Evolutionary conservation across 2,797 vertebrate genomes (phyloP).

Genomic region (Florisuga fusca): DNA sequence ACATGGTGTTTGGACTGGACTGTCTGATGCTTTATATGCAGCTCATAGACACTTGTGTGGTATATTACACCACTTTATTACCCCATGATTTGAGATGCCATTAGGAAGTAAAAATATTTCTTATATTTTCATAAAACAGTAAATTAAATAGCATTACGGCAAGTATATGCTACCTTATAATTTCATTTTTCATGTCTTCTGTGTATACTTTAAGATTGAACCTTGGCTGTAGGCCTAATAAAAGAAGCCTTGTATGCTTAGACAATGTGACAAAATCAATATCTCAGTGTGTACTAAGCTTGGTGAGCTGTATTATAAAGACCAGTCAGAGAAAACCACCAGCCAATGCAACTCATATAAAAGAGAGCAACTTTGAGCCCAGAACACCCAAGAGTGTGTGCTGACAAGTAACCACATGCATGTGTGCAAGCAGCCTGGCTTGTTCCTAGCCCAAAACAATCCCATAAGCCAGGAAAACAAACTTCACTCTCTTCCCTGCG

Average conservation of each 20-base stretch:
- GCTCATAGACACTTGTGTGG: accelerated
- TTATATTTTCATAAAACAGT: neutral
- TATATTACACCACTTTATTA: neutral
- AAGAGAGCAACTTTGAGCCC: neutral
- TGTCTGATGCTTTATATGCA: neutral
- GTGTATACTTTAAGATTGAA: neutral
- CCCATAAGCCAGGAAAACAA: neutral
- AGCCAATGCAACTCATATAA: neutral
- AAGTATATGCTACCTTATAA: neutral
- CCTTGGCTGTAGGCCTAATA: neutral
- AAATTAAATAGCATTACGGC: neutral
- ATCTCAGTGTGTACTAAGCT: neutral
- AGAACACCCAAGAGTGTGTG: neutral
- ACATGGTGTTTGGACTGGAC: neutral
- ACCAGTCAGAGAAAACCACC: neutral
- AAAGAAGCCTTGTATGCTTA: neutral
- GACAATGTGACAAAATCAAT: neutral
- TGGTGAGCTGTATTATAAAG: neutral
- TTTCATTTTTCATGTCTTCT: neutral
- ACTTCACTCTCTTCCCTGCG: neutral
- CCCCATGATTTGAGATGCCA: neutral
- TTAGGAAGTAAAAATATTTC: neutral
- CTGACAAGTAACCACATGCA: neutral
- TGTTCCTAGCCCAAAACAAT: neutral
- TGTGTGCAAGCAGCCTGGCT: accelerated